Base-by-base conservation (phyloP, 2,113 vertebrate genomes). In the Neolamprologus toae region DNA sequence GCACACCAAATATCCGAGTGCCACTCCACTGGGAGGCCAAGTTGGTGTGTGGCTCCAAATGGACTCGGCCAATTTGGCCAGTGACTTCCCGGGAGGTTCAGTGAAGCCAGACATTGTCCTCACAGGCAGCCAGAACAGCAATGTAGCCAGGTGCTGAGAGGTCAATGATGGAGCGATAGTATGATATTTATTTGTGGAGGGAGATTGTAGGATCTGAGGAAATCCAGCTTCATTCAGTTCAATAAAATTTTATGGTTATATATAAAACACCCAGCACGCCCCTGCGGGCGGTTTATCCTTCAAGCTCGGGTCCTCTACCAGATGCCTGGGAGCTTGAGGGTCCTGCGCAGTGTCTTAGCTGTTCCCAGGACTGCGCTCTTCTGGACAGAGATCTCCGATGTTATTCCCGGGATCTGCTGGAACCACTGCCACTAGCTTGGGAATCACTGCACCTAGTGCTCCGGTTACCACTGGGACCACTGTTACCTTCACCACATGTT, bases 11-110 rank as follows among this genome's bases (percentile, higher is more conserved):
- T 78, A 88, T 78, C 91, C 55, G 47, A 89, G 90, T 68, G 83
- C 90, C 91, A 86, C 93, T 92, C 76, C 59, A 86, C 54, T 71
- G 61, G 59, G 85, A 80, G 63, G 90, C 91, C 89, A 92, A 87
- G 76, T 88, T 82, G 61, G 89, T 87, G 82, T 71, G 47, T 42
- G 51, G 87, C 73, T 92, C 59, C 78, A 85, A 90, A 80, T n/a
- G 80, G 76, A 80, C 31, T 83, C n/a, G 51, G 93, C 90, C 92
- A 92, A 89, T 82, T 92, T 92, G 84, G 90, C 85, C 10, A 4
- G 8, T 80, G 79, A 81, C 80, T 73, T 83, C 76, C 31, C 71
- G 73, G 88, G 89, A 71, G 37, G 13, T 23, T 23, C 55, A 9
- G 45, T 21, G 33, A 47, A 45, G 23, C 90, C 68, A 51, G 84